These are phyloP conservation scores for Notolepis coatsorum DNA, from an alignment of 2,797 vertebrate genomes.

Conservation along the genomic window DNA sequence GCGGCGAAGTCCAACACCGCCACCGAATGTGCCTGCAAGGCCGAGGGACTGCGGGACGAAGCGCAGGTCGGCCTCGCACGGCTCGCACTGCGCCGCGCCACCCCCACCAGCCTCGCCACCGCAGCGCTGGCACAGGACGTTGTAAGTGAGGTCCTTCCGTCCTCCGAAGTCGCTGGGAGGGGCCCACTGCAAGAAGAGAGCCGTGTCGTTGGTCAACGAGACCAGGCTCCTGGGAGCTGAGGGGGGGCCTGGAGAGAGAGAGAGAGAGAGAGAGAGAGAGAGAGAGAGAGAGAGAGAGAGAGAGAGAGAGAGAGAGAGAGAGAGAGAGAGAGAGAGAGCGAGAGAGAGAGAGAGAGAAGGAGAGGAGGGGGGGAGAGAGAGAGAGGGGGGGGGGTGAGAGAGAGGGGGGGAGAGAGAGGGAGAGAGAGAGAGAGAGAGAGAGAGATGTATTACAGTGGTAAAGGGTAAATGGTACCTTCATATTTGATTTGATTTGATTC, in stretches of 20 bases:
- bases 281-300: no score
- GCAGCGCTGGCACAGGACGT: conserved; percentile 93
- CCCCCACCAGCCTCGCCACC: conserved; percentile 46
- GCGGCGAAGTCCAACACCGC: conserved; percentile 91
- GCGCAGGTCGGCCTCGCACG: conserved; percentile 91
- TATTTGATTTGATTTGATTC: no score
- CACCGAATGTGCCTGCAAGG: conserved; percentile 90
- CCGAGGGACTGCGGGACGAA: conserved; percentile 90
- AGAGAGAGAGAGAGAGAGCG: conserved; percentile 28
- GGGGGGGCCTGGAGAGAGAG: conserved; percentile 86
- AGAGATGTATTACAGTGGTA: no score
- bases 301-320: no score
- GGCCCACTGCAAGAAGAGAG: conserved; percentile 96
- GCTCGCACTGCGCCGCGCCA: conserved; percentile 83
- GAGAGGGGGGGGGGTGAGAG: neutral
- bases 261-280: neutral
- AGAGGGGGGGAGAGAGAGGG: neutral
- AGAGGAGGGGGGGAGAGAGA: conserved; percentile 20
- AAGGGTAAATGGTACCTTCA: no score
- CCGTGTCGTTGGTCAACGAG: conserved; percentile 95
- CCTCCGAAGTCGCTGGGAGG: conserved; percentile 93
- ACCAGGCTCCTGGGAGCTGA: conserved; percentile 93
- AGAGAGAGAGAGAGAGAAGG: conserved; percentile 6
- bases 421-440: neutral
- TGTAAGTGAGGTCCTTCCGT: conserved; percentile 94